phyloP scores from a whole-genome alignment of 2,113 vertebrate species.

The Gopherus evgoodei region DNA sequence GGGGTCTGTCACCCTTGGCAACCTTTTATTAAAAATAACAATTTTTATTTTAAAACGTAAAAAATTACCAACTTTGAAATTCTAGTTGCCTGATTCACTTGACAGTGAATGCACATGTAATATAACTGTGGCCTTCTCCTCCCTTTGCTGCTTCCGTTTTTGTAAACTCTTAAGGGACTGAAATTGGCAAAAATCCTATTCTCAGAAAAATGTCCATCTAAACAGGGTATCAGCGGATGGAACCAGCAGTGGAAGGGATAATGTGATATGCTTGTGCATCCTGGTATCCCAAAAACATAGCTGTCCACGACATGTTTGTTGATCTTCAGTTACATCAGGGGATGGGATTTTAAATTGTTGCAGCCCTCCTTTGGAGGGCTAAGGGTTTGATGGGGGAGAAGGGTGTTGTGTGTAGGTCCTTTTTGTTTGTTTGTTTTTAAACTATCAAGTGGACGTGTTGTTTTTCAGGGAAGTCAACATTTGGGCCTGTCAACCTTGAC shows the following conservation, averaged over 20 bases:
- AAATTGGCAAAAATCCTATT: not conserved
- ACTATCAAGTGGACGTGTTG: not conserved
- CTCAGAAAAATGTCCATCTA: not conserved
- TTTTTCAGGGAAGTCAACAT: not conserved
- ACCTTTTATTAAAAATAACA: not conserved
- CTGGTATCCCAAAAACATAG: not conserved
- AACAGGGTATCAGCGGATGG: not conserved
- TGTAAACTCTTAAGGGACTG: not conserved
- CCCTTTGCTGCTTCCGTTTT: not conserved
- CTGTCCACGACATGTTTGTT: not conserved
- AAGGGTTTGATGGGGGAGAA: not conserved
- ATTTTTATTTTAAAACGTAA: not conserved
- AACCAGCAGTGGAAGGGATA: not conserved
- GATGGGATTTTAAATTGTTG: not conserved
- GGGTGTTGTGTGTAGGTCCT: not conserved
- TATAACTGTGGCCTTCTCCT: not conserved
- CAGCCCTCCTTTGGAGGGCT: not conserved
- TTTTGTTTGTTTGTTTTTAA: not conserved
- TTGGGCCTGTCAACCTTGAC: not conserved
- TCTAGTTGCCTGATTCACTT: not conserved
- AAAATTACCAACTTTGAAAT: not conserved
- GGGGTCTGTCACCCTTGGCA: not conserved
- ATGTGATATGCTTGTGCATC: not conserved
- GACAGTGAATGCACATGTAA: not conserved
- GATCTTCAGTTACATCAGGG: not conserved